A percentile compares a stretch with the other conserved stretches of the same genome.
Conservation (phyloP, 1,140 invertebrate genomes). For the Physella acuta region DNA sequence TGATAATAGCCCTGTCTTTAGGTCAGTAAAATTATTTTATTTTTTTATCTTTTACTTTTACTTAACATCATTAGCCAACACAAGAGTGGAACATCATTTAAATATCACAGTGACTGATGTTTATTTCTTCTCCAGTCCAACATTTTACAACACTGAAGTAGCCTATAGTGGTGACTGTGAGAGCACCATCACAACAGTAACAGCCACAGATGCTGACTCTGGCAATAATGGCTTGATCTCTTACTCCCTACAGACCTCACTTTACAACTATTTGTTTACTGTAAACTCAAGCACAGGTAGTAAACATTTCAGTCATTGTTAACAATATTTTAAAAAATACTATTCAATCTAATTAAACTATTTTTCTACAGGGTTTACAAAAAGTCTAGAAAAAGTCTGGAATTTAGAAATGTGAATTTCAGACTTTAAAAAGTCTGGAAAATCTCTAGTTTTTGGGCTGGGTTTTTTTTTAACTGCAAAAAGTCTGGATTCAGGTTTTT, state of each 20-base stretch:
- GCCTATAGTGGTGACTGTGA: constrained; percentile 37
- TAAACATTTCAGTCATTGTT: no score
- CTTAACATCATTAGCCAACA: neutral
- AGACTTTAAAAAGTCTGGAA: no score
- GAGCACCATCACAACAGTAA: constrained; percentile 31
- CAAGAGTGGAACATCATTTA: no score
- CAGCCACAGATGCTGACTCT: constrained; percentile 39
- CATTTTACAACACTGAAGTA: constrained; percentile 44
- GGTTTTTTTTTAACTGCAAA: no score
- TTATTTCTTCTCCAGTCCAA: constrained; percentile 68
- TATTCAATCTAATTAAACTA: no score
- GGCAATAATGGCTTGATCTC: constrained; percentile 40
- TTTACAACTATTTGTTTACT: constrained; percentile 23
- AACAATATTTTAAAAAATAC: no score
- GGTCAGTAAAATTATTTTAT: constrained; percentile 53
- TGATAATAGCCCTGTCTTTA: constrained; percentile 40
- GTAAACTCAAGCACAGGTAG: constrained; percentile 17
- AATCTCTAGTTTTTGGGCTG: no score
- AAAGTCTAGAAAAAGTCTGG: no score
- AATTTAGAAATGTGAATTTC: no score
- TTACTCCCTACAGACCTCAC: constrained; percentile 32
- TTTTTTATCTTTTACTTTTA: neutral
- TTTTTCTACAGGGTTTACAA: no score
- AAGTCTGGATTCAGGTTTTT: no score
- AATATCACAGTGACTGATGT: constrained; percentile 50